Percentiles rank a stretch among this genome's conserved stretches.
phyloP scores from a whole-genome alignment of 2,113 vertebrate genomes.

The Dasypus novemcinctus region DNA sequence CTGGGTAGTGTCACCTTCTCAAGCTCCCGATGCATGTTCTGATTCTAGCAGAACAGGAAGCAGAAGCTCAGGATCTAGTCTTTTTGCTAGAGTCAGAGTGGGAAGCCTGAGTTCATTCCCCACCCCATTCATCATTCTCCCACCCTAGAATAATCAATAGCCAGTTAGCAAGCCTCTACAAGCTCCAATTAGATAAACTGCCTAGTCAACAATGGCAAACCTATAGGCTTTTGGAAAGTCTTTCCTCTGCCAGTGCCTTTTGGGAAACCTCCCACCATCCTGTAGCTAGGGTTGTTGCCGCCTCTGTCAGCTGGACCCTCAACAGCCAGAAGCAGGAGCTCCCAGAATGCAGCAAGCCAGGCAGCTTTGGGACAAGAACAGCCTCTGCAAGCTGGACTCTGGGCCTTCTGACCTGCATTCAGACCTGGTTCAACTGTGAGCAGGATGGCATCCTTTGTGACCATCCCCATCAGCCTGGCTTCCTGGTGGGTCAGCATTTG shows the following conservation, averaged over 20 bases:
- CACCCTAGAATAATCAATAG: conserved; percentile 47
- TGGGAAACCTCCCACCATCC: not conserved
- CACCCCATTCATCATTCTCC: not conserved
- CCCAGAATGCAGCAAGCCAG: not conserved
- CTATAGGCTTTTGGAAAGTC: conserved; percentile 28
- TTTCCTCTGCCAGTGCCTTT: not conserved
- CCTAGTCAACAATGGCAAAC: not conserved
- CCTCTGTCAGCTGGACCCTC: not conserved
- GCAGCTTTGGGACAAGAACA: not conserved
- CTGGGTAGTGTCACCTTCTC: not conserved
- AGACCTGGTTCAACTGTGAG: not conserved
- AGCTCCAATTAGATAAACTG: conserved; percentile 57
- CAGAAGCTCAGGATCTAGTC: not conserved
- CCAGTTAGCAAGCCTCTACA: conserved; percentile 31
- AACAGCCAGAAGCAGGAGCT: not conserved
- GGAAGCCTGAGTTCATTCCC: not conserved
- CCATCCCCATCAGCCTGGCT: not conserved
- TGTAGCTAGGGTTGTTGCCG: not conserved
- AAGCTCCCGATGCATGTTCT: not conserved
- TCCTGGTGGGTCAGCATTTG: not conserved
- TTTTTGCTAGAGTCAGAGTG: not conserved
- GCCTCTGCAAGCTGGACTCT: not conserved
- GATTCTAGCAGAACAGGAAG: not conserved
- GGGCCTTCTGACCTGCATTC: not conserved
- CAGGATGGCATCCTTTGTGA: not conserved